These are phyloP conservation scores for Spodoptera littoralis DNA, from an alignment of 2,888 invertebrate genomes.

Conservation along the genomic window DNA sequence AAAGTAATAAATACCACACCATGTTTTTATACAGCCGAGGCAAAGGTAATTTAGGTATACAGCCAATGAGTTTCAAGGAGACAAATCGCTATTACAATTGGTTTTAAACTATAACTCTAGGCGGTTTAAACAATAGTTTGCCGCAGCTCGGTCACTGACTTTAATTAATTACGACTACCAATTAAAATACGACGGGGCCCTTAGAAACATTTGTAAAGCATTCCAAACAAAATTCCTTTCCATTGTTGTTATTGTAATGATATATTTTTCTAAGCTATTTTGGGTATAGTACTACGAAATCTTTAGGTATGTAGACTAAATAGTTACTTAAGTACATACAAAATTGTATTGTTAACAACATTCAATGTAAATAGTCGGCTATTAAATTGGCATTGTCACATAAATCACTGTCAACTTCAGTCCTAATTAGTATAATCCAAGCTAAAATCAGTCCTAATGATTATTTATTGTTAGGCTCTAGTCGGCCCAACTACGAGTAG, in stretches of 20 bases:
- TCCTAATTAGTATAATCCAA: slow-evolving; percentile 30
- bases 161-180: slow-evolving; percentile 70
- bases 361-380: slow-evolving; percentile 29
- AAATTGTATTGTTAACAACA: slow-evolving; percentile 36
- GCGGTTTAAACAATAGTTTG: slow-evolving; percentile 57
- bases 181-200: slow-evolving; percentile 68
- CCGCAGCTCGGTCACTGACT: slow-evolving; percentile 68
- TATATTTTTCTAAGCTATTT: neutral
- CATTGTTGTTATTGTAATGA: slow-evolving; percentile 33
- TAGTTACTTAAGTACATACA: slow-evolving; percentile 21
- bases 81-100: slow-evolving; percentile 42
- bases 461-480: slow-evolving; percentile 25
- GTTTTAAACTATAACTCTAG: slow-evolving; percentile 28
- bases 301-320: slow-evolving; percentile 16
- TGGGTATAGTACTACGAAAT: slow-evolving; percentile 1
- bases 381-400: slow-evolving; percentile 34
- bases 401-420: slow-evolving; percentile 40
- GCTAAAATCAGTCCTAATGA: slow-evolving; percentile 32
- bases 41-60: slow-evolving; percentile 37
- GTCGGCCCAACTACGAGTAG: neutral
- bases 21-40: slow-evolving; percentile 39
- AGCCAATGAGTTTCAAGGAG: slow-evolving; percentile 41
- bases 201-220: slow-evolving; percentile 47
- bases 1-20: slow-evolving; percentile 54
- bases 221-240: slow-evolving; percentile 41